A percentile compares a stretch with the other conserved stretches of the same genome.
Evolutionary conservation across 2,888 invertebrate genomes (phyloP).

Genomic region (Myathropa florea): DNA sequence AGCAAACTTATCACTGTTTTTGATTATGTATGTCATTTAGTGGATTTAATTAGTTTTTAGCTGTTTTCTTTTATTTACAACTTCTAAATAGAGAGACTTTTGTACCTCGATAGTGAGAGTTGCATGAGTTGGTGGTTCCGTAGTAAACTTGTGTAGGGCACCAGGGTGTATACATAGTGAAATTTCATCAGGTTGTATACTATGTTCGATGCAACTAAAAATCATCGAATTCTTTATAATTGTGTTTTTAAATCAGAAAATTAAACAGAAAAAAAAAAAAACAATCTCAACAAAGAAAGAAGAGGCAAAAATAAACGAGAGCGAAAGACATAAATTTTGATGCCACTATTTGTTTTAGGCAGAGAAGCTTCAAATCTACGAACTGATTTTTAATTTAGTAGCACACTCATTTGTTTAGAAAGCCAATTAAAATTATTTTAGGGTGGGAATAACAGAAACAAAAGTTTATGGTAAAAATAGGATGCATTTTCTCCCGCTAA

Average conservation of each 20-base stretch:
- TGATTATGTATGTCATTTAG: slow-evolving; percentile 34
- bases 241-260: slow-evolving; percentile 45
- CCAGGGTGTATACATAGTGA: slow-evolving; percentile 87
- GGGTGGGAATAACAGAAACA: slow-evolving; percentile 53
- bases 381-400: slow-evolving; percentile 45
- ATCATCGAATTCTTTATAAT: slow-evolving; percentile 72
- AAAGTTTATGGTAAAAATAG: slow-evolving; percentile 62
- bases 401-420: slow-evolving; percentile 58
- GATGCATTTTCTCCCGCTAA: slow-evolving; percentile 56
- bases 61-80: slow-evolving; percentile 28
- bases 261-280: slow-evolving; percentile 21
- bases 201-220: slow-evolving; percentile 86
- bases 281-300: slow-evolving; percentile 19
- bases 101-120: slow-evolving; percentile 85
- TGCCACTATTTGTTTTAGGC: slow-evolving; percentile 12
- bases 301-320: background rate
- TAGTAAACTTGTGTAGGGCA: slow-evolving; percentile 84
- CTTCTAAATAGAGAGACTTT: slow-evolving; percentile 46
- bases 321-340: slow-evolving; percentile 10
- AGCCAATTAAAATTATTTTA: slow-evolving; percentile 62
- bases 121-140: slow-evolving; percentile 85
- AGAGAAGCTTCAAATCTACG: slow-evolving; percentile 28
- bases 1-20: slow-evolving; percentile 26
- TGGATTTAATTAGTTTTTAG: slow-evolving; percentile 45
- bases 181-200: slow-evolving; percentile 86